These are phyloP conservation scores for Dolichallabes microphthalmus DNA, from an alignment of 2,113 vertebrate genomes.

Conservation along the genomic window DNA sequence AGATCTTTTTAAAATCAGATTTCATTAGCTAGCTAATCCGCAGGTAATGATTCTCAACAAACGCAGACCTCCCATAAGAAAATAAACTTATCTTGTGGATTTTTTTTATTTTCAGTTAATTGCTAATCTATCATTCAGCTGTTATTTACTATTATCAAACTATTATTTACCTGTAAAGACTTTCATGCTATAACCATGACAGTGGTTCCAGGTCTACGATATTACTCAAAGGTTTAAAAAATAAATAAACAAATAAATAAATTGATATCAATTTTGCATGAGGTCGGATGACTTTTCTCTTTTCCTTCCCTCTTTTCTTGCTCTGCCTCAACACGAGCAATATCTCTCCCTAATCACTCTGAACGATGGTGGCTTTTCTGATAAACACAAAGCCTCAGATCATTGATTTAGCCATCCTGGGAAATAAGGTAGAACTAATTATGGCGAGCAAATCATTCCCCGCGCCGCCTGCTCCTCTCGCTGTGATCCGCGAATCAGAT, in stretches of 20 bases:
- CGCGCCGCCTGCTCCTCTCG: not conserved
- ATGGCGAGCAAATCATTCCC: constrained; percentile 27
- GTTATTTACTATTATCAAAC: too few relatives aligned
- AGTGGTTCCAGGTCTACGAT: not conserved
- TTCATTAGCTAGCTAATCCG: not conserved
- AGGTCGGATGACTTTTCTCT: not conserved
- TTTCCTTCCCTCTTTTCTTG: not conserved
- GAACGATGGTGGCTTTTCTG: constrained; percentile 21
- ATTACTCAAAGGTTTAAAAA: not conserved
- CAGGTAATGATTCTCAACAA: not conserved
- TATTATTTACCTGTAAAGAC: not conserved
- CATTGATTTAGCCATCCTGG: constrained; percentile 38
- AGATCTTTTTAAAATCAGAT: not conserved
- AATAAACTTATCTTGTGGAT: not conserved
- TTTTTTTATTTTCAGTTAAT: too few relatives aligned
- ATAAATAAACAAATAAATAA: too few relatives aligned
- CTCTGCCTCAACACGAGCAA: not conserved
- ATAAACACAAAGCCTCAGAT: constrained; percentile 36
- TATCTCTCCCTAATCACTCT: constrained; percentile 7
- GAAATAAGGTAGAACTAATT: constrained; percentile 50
- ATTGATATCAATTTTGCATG: constrained; percentile 7
- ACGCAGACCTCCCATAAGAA: not conserved
- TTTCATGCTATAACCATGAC: not conserved
- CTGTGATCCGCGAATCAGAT: constrained; percentile 18
- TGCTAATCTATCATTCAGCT: too few relatives aligned